Evolutionary conservation across 2,113 vertebrate species (phyloP).

Genomic region (Bagarius yarrelli): DNA sequence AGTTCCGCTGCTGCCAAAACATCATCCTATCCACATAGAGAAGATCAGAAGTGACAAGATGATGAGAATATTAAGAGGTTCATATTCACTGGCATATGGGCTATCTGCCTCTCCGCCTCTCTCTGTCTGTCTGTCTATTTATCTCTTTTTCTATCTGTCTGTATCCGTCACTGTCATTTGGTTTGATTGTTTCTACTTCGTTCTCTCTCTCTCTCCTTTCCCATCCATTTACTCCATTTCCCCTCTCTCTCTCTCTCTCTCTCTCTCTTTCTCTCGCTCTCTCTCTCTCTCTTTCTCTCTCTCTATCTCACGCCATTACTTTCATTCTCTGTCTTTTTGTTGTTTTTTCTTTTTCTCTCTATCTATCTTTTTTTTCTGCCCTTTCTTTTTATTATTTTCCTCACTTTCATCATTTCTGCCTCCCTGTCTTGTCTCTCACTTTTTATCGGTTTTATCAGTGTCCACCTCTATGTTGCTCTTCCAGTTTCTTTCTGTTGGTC

Average conservation of each 20-base stretch:
- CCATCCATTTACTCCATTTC: too few species aligned
- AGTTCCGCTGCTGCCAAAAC: constrained; percentile 5
- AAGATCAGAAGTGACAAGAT: constrained; percentile 20
- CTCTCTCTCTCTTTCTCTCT: neutral
- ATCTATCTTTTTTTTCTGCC: neutral
- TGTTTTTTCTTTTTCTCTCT: neutral
- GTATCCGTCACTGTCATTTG: neutral
- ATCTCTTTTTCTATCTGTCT: neutral
- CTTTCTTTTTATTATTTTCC: neutral
- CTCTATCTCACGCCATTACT: neutral
- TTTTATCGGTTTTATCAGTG: too few species aligned
- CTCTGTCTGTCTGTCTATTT: neutral
- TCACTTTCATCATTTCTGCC: too few species aligned
- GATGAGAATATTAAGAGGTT: constrained; percentile 20
- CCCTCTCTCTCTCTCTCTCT: neutral
- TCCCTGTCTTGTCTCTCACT: too few species aligned
- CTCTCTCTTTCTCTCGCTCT: neutral
- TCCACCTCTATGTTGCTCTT: too few species aligned
- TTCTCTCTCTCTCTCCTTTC: neutral
- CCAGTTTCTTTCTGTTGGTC: too few species aligned
- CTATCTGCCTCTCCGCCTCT: neutral
- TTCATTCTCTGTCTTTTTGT: neutral
- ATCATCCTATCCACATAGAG: neutral
- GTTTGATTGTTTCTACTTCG: too few species aligned
- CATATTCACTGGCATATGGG: neutral